Percentiles rank a stretch among this genome's conserved stretches.
Conservation (phyloP, 2,888 invertebrate genomes). For the Drosophila atroscutellata region DNA sequence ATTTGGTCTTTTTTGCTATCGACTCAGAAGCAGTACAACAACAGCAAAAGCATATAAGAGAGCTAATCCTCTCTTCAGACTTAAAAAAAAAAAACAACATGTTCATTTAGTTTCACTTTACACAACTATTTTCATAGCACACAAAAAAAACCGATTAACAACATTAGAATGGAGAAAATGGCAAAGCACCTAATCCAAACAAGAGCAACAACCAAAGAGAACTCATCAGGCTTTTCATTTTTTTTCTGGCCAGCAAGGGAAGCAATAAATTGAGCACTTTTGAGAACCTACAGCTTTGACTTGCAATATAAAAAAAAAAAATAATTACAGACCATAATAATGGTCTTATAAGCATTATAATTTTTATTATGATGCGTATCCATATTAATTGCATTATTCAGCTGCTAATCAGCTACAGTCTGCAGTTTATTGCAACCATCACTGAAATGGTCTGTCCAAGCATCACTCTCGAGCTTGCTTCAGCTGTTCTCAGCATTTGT, state of each 20-base stretch:
- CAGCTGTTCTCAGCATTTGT: not conserved
- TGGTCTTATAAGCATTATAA: not conserved
- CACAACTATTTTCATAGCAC: not conserved
- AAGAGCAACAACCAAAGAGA: not conserved
- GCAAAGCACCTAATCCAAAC: too few species aligned
- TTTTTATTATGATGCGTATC: not conserved
- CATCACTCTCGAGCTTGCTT: too few species aligned
- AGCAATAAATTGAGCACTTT: not conserved
- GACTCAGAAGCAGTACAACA: not conserved
- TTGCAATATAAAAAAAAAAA: not conserved
- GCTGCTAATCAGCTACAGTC: not conserved
- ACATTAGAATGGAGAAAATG: not conserved
- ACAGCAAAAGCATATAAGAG: not conserved
- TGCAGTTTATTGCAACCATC: not conserved
- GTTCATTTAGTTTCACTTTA: not conserved
- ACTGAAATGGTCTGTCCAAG: not conserved
- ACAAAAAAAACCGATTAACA: not conserved
- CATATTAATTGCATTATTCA: not conserved
- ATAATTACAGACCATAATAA: not conserved
- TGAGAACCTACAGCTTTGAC: not conserved
- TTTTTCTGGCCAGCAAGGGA: too few species aligned
- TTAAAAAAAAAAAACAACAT: not conserved
- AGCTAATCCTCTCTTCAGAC: not conserved
- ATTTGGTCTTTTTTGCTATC: not conserved
- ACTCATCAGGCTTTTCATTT: not conserved